These are phyloP conservation scores for Nebria brevicollis DNA, from an alignment of 2,888 invertebrate genomes.

Conservation along the genomic window DNA sequence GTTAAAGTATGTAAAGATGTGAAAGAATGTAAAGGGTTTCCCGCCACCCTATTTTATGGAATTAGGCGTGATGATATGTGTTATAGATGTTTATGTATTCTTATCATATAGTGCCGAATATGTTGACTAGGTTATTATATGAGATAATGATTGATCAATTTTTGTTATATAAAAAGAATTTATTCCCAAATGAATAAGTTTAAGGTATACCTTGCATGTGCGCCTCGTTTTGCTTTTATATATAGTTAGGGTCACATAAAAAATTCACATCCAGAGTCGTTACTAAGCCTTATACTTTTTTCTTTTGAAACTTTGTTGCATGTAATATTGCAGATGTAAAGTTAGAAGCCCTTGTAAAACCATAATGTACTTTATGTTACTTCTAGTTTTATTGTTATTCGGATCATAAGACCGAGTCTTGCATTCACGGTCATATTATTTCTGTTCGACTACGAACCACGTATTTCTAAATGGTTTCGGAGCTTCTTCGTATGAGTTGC, in stretches of 20 bases:
- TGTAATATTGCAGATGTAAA: constrained; percentile 44
- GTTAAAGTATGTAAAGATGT: too few relatives aligned
- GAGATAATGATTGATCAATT: too few relatives aligned
- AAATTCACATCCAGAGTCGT: constrained; percentile 15
- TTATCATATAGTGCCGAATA: too few relatives aligned
- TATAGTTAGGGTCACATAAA: constrained; percentile 7
- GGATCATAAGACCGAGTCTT: constrained; percentile 35
- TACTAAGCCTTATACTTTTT: constrained; percentile 20
- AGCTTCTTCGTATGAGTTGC: background rate
- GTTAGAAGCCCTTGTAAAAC: constrained; percentile 41
- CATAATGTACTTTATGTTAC: constrained; percentile 43
- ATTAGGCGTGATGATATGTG: too few relatives aligned
- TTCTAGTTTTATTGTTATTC: constrained; percentile 43
- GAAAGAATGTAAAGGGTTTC: too few relatives aligned
- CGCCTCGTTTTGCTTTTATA: constrained; percentile 3
- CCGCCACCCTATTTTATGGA: too few relatives aligned
- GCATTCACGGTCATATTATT: constrained; percentile 25
- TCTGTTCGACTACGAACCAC: constrained; percentile 7
- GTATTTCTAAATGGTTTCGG: background rate
- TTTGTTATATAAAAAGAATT: background rate
- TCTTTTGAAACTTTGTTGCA: constrained; percentile 44
- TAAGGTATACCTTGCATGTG: constrained; percentile 1
- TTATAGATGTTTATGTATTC: too few relatives aligned
- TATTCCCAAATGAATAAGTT: background rate
- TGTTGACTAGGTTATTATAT: too few relatives aligned